Evolutionary conservation across 2,888 invertebrate genomes (phyloP), one percentile per base, ranked within the genome.

Genomic region (Nomada hirtipes): DNA sequence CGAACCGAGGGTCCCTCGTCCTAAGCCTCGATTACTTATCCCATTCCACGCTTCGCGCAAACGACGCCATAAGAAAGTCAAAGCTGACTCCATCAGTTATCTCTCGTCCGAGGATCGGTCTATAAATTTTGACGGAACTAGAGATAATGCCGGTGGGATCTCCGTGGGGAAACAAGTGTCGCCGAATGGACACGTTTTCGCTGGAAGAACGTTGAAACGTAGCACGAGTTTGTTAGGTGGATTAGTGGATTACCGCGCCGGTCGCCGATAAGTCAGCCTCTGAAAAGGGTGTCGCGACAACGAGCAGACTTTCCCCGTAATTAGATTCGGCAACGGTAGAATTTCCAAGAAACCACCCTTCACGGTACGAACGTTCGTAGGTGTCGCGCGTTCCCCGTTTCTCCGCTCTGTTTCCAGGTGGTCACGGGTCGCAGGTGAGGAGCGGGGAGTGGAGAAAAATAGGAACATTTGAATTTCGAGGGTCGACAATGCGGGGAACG

Each of bases 171-270:
- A 88, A 89, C 83, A 88, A 89, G 87, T 89, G 88, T 85, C 89
- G 88, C 90, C 90, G 90, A 86, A 84, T 84, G 9, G 87, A 83
- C 59, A 50, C 63, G 80, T 44, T 57, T 59, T 60, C 73, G 59
- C n/a, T 69, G 85, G 81, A 71, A 72, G 69, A 72, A 83, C 86
- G 87, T 86, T 89, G 86, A 87, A 86, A 86, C 83, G 89, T 86
- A 86, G 53, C 70, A 83, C 81, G 86, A 91, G 90, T 90, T 91
- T 90, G 92, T 90, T 90, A 88, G 88, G 86, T 86, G 87, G 88
- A 88, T 90, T 91, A 89, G 76, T 70, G 86, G 86, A 79, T 87
- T 87, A 87, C 70, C 76, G 72, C 73, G 75, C 75, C 76, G 79
- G 47, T 44, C 26, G 36, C 50, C 73, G 79, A 84, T 87, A 87